phyloP scores from a whole-genome alignment of 2,888 invertebrate species.

The Volucella inflata region DNA sequence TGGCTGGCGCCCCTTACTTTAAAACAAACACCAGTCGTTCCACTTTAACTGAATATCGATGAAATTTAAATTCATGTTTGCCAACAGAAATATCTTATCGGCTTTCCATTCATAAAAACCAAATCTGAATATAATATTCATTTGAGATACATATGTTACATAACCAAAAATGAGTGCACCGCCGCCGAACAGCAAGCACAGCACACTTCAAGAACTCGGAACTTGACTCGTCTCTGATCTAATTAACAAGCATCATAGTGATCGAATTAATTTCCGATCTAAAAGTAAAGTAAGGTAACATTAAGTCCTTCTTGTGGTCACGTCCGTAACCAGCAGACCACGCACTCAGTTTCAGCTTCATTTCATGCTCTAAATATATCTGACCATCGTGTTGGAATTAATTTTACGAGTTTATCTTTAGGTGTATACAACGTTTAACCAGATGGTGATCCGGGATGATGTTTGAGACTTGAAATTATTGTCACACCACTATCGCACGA shows the following conservation, averaged over 20 bases:
- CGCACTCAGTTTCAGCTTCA: conserved; percentile 1
- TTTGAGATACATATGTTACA: conserved; percentile 14
- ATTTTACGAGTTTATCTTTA: conserved; percentile 72
- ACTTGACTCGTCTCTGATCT: conserved; percentile 35
- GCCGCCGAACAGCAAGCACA: conserved; percentile 40
- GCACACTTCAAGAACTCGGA: conserved; percentile 55
- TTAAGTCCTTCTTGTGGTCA: conserved; percentile 39
- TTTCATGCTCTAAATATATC: conserved; percentile 19
- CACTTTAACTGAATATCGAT: conserved; percentile 49
- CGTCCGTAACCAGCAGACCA: conserved; percentile 15
- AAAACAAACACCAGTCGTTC: conserved; percentile 34
- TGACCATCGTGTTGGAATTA: conserved; percentile 68
- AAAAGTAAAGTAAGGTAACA: conserved; percentile 20
- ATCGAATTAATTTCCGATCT: conserved; percentile 69
- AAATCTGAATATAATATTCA: conserved; percentile 55
- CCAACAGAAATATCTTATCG: conserved; percentile 61
- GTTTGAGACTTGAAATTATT: conserved; percentile 59
- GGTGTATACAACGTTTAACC: conserved; percentile 47
- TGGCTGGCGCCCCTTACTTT: conserved; percentile 54
- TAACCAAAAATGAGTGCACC: conserved; percentile 25
- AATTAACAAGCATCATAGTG: conserved; percentile 68
- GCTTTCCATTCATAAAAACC: conserved; percentile 64
- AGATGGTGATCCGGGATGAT: conserved; percentile 44
- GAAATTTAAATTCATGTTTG: conserved; percentile 63
- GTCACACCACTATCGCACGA: conserved; percentile 56